Conservation (phyloP, 2,888 invertebrate genomes). For the Idaea biselata region DNA sequence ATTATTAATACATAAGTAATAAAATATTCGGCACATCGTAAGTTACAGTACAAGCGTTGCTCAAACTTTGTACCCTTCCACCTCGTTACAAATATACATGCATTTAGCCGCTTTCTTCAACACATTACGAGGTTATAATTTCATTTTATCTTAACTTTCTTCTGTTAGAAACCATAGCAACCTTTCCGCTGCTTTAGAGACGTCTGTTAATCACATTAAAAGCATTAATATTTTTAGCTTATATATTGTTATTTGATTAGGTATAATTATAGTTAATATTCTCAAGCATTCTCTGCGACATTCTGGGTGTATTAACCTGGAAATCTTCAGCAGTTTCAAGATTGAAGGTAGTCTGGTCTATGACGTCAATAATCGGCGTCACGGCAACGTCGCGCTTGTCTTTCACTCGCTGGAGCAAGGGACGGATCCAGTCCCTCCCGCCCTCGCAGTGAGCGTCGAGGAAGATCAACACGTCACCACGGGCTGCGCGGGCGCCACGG, state of each 20-base stretch:
- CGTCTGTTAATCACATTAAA: not conserved
- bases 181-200: not conserved
- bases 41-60: conserved; percentile 9
- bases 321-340: conserved; percentile 51
- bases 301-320: conserved; percentile 45
- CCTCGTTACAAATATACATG: conserved; percentile 1
- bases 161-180: too few species aligned
- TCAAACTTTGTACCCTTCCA: conserved; percentile 7
- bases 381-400: conserved; percentile 88
- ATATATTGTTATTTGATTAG: not conserved
- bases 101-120: not conserved
- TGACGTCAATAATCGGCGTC: conserved; percentile 96
- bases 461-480: conserved; percentile 91
- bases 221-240: not conserved
- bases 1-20: not conserved
- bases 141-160: too few species aligned
- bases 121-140: too few species aligned
- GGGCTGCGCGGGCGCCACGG: conserved; percentile 89
- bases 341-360: conserved; percentile 88
- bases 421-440: conserved; percentile 90
- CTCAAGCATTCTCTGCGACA: not conserved
- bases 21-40: not conserved
- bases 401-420: conserved; percentile 85
- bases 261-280: not conserved
- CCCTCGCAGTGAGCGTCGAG: conserved; percentile 96